Evolutionary conservation across 2,888 invertebrate species (phyloP).

Genomic region (Adelognathus sp.): DNA sequence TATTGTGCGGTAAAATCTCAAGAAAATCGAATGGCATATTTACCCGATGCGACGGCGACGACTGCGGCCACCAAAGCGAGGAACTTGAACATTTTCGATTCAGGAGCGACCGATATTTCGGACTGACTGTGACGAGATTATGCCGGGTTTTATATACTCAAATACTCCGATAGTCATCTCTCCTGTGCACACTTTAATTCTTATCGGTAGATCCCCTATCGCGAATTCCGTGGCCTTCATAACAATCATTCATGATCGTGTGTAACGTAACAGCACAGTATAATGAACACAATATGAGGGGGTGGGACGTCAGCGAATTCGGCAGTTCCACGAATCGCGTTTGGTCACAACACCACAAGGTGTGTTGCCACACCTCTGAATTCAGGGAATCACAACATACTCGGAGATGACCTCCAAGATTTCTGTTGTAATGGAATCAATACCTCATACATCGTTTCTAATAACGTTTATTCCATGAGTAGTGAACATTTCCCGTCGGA

Average conservation of each 20-base stretch:
- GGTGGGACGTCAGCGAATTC: neutral
- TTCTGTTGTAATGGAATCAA: neutral
- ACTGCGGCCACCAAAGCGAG: neutral
- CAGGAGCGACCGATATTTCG: neutral
- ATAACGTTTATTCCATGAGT: neutral
- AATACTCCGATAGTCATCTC: neutral
- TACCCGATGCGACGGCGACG: neutral
- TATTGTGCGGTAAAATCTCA: too few relatives aligned
- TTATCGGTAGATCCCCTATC: neutral
- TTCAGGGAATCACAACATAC: too few relatives aligned
- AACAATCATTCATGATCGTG: neutral
- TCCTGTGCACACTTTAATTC: neutral
- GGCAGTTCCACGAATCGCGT: neutral
- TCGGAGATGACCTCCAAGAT: too few relatives aligned
- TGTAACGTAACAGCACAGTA: neutral
- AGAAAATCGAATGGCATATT: neutral
- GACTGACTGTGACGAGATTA: neutral
- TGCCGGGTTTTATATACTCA: neutral
- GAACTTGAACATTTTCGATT: slow-evolving; percentile 6
- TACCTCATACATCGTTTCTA: neutral
- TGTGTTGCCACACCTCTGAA: too few relatives aligned
- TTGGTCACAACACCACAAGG: too few relatives aligned
- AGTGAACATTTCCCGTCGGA: neutral
- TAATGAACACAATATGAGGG: neutral
- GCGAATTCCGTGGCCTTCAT: neutral